A percentile compares a stretch with the other conserved stretches of the same genome.
phyloP scores from a whole-genome alignment of 2,888 invertebrate species.

The Cancer borealis region DNA sequence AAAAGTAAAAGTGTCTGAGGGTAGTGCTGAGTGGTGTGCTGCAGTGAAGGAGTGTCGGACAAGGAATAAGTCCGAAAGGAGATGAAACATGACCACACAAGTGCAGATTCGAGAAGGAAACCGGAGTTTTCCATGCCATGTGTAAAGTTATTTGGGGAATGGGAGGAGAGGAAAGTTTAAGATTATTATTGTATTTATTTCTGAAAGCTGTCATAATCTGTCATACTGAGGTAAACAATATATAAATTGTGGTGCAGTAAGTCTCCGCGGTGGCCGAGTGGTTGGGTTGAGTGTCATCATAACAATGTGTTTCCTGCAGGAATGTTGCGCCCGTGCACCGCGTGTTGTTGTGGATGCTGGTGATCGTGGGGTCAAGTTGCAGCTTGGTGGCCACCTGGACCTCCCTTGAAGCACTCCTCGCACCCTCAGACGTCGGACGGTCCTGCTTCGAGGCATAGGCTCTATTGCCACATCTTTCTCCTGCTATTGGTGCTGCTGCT shows the following conservation, averaged over 20 bases:
- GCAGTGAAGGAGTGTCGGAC: too few species aligned
- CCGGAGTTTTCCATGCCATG: background rate
- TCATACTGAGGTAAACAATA: background rate
- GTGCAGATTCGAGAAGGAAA: background rate
- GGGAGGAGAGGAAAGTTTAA: background rate
- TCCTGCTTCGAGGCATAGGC: conserved; percentile 52
- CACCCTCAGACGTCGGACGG: conserved; percentile 30
- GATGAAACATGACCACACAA: too few species aligned
- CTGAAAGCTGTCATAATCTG: background rate
- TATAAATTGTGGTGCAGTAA: background rate
- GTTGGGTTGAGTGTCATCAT: background rate
- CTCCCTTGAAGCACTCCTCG: conserved; percentile 48
- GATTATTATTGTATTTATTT: background rate
- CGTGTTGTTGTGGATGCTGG: background rate
- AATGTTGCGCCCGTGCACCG: background rate
- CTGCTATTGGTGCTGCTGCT: background rate
- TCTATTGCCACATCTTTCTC: background rate
- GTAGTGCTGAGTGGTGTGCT: too few species aligned
- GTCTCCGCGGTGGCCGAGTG: background rate
- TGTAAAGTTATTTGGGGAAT: background rate
- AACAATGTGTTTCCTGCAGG: background rate
- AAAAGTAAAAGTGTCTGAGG: too few species aligned
- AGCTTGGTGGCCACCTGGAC: conserved; percentile 58
- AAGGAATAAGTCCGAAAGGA: too few species aligned
- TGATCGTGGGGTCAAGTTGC: background rate